Evolutionary conservation across 2,888 invertebrate genomes (phyloP), one percentile per base, ranked within the genome.

Genomic region (Patella caerulea): DNA sequence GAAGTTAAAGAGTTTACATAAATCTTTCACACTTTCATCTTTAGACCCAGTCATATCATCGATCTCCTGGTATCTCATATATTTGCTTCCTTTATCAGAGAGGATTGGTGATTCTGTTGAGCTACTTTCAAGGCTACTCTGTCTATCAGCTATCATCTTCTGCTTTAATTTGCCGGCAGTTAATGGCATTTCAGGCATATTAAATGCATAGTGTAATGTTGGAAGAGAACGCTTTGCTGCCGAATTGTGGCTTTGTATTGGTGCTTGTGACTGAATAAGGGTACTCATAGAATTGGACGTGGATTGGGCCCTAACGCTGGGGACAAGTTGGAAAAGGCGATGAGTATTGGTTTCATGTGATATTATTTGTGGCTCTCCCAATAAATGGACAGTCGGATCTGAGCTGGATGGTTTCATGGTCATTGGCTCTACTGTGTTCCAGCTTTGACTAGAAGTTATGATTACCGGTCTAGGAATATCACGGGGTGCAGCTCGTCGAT

Each of bases 21-120:
- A 79, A 65, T 86, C 85, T 71, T 80, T 80, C 14, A 86, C 84
- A 75, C 82, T 84, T 55, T 86, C 86, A 12, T 81, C 82, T 72
- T 85, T 85, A 7, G 86, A 76, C 71, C 84, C 86, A 73, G 85
- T 84, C 19, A 86, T 74, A 75, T 86, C 86, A 72, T 83, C 82
- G 12, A 86, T 78, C 73, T 76, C 76, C 29, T 69, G 55, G 19
- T 73, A 76, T 11, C 76, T 34, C 34, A 54, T 24, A 65, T 65
- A 65, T 65, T 65, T 65, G 24, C 65, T 65, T 19, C 65, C 65
- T 65, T 65, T 65, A 65, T 65, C 65, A 19, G 14, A 24, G 7
- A 24, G 65, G 12, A 24, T 65, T 4, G 65, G 65, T 11, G 65
- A 65, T 19, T 65, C 65, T 9, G 9, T 19, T 24, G 65, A 65